Percentiles rank a stretch among this genome's conserved stretches.
phyloP scores from a whole-genome alignment of 2,113 vertebrate genomes.

The Oryctolagus cuniculus region DNA sequence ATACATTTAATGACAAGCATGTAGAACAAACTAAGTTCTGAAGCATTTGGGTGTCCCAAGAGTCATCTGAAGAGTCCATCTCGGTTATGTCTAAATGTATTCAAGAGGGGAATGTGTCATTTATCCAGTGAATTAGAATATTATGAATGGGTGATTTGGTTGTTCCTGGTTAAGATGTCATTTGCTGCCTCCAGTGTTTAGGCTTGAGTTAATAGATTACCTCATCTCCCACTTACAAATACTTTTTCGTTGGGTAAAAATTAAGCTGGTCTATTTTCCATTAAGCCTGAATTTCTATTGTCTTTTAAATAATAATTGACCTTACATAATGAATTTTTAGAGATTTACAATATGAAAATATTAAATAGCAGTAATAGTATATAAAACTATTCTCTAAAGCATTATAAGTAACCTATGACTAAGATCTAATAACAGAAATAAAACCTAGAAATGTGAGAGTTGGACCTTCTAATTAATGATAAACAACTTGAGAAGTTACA shows the following conservation, averaged over 20 bases:
- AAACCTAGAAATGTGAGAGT: neutral
- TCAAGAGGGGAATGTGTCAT: neutral
- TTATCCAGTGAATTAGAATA: neutral
- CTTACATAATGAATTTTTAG: neutral
- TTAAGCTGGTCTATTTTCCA: neutral
- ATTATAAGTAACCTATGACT: neutral
- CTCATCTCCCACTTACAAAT: neutral
- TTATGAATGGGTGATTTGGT: neutral
- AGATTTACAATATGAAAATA: neutral
- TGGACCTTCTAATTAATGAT: neutral
- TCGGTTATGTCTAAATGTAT: neutral
- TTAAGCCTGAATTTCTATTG: neutral
- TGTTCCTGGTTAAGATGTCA: neutral
- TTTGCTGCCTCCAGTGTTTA: neutral
- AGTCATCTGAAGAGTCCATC: neutral
- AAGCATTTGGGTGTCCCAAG: neutral
- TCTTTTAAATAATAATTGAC: conserved; percentile 15
- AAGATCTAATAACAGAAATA: neutral
- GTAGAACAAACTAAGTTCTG: neutral
- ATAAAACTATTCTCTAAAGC: conserved; percentile 1
- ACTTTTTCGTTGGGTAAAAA: neutral
- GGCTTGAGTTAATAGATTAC: neutral
- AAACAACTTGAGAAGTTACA: neutral
- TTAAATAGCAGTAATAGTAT: neutral
- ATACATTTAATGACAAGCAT: neutral